Evolutionary conservation across 30 jellyfish, hydroid and myxozoan genomes (phyloP).

Genomic region (Aurelia aurita complex sp. Pacific): DNA sequence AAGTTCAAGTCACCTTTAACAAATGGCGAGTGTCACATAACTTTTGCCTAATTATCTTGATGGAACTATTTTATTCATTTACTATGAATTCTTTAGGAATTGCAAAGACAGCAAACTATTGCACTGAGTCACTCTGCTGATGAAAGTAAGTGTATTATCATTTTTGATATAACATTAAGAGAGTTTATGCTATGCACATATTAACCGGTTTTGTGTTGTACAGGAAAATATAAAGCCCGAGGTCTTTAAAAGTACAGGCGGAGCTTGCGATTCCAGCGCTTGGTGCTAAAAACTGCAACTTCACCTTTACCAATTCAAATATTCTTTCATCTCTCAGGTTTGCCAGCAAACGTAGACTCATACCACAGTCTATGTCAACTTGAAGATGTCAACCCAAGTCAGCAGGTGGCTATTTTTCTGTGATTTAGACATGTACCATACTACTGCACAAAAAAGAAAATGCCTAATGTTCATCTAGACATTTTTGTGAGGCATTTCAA

Average conservation of each 20-base stretch:
- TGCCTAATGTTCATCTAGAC: no score
- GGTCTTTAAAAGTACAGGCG: no score
- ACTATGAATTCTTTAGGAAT: slow-evolving; percentile 47
- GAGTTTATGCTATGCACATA: no score
- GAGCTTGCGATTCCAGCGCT: no score
- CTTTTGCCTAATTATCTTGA: background rate
- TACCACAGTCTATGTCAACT: slow-evolving; percentile 76
- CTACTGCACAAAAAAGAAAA: no score
- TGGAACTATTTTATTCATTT: background rate
- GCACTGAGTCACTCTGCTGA: slow-evolving; percentile 47
- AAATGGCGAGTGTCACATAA: background rate
- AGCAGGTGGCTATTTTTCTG: slow-evolving; percentile 31
- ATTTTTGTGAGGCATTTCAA: no score
- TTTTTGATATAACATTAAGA: background rate
- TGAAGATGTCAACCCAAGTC: slow-evolving; percentile 66
- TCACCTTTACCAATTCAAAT: background rate
- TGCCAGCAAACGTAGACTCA: slow-evolving; percentile 83
- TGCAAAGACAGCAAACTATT: slow-evolving; percentile 77
- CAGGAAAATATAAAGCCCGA: no score
- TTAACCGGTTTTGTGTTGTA: no score
- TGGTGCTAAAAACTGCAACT: no score
- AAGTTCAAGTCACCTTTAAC: no score
- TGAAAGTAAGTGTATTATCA: slow-evolving; percentile 39
- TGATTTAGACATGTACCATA: no score
- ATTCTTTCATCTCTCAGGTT: slow-evolving; percentile 41